A percentile compares a stretch with the other conserved stretches of the same genome.
Evolutionary conservation across 2,888 invertebrate genomes (phyloP).

Genomic region (Drepana falcataria): DNA sequence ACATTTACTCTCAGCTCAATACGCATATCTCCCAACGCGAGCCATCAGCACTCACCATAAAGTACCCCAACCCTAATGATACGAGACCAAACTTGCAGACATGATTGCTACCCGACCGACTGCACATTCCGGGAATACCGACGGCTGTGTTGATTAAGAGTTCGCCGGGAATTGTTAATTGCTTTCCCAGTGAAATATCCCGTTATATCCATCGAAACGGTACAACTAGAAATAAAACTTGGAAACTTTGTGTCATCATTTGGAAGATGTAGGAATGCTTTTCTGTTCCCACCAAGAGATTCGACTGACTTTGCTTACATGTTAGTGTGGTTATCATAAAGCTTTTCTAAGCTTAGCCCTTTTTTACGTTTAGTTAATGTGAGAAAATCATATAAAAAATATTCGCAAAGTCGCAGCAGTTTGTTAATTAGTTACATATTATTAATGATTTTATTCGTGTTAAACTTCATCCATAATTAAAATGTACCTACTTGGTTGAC

Average conservation of each 20-base stretch:
- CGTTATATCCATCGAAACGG: not conserved
- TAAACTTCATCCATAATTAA: too few species aligned
- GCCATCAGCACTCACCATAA: not conserved
- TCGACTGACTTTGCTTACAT: too few species aligned
- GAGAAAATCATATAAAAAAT: too few species aligned
- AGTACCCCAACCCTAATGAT: not conserved
- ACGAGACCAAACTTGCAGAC: not conserved
- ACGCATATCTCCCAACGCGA: too few species aligned
- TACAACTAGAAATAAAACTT: not conserved
- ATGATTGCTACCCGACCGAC: not conserved
- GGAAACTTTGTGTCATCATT: not conserved
- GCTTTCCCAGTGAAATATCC: constrained; percentile 1
- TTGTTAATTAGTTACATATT: too few species aligned
- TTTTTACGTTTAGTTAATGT: too few species aligned
- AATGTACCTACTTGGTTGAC: not conserved
- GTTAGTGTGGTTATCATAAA: too few species aligned
- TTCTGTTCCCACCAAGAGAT: not conserved
- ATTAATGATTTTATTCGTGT: too few species aligned
- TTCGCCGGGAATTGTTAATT: not conserved
- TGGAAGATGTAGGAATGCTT: not conserved
- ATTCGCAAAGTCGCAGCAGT: too few species aligned
- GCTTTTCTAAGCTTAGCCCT: too few species aligned
- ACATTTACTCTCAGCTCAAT: too few species aligned
- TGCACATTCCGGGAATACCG: not conserved
- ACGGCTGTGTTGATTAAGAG: constrained; percentile 1